These are phyloP conservation scores for Sphinx pinastri DNA, from an alignment of 2,888 invertebrate species.

Conservation along the genomic window DNA sequence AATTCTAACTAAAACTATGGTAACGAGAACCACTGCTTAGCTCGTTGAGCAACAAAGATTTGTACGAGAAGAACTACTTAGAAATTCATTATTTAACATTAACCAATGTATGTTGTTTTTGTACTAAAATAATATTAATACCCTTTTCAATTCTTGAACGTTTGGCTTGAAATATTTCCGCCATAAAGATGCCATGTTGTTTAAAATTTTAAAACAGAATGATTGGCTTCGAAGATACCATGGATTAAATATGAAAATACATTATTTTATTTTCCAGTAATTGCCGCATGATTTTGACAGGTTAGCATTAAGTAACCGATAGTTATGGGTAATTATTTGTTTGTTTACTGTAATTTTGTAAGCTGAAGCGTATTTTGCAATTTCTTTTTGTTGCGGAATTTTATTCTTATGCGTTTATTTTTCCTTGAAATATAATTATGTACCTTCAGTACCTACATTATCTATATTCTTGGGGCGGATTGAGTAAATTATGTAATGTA, in stretches of 20 bases:
- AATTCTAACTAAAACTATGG: too few relatives aligned
- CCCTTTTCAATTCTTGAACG: background rate
- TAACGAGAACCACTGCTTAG: too few relatives aligned
- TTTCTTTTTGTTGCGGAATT: background rate
- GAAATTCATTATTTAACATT: too few relatives aligned
- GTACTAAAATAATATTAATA: background rate
- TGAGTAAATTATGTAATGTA: too few relatives aligned
- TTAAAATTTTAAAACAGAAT: too few relatives aligned
- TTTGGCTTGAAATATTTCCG: conserved; percentile 5
- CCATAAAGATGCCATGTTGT: conserved; percentile 8
- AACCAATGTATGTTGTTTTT: too few relatives aligned
- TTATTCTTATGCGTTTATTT: conserved; percentile 4
- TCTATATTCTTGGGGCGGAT: too few relatives aligned
- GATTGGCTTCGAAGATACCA: too few relatives aligned
- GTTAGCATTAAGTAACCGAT: background rate
- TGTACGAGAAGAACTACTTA: too few relatives aligned
- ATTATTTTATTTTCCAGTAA: background rate
- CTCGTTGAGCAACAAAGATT: too few relatives aligned
- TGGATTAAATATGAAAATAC: background rate
- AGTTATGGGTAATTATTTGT: background rate
- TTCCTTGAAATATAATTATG: background rate
- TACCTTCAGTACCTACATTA: too few relatives aligned
- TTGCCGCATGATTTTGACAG: conserved; percentile 4
- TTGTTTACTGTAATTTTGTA: conserved; percentile 13
- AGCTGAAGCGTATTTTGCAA: background rate